Percentiles rank a stretch among this genome's conserved stretches.
phyloP scores from a whole-genome alignment of 1,140 invertebrate genomes.

The Contarinia nasturtii region DNA sequence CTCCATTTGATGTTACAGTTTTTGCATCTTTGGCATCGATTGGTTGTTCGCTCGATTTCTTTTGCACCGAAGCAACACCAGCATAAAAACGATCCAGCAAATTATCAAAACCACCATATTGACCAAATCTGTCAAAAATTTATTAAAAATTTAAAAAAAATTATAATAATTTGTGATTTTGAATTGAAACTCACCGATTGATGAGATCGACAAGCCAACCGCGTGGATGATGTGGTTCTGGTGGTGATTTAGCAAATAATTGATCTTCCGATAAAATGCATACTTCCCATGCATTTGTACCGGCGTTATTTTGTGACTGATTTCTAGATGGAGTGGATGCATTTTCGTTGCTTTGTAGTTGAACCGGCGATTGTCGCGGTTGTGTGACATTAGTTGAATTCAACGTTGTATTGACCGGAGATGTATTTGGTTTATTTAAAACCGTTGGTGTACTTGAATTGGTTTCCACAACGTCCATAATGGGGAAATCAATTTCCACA shows the following conservation, averaged over 20 bases:
- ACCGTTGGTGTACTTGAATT: too few relatives aligned
- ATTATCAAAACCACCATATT: constrained; percentile 72
- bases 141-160: background rate
- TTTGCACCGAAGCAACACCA: constrained; percentile 10
- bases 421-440: too few relatives aligned
- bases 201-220: constrained; percentile 94
- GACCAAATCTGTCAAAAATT: constrained; percentile 57
- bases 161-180: too few relatives aligned
- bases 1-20: constrained; percentile 1
- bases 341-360: too few relatives aligned
- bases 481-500: too few relatives aligned
- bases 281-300: constrained; percentile 22
- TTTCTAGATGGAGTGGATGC: too few relatives aligned
- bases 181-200: constrained; percentile 40
- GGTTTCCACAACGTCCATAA: too few relatives aligned
- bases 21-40: background rate
- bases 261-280: constrained; percentile 18
- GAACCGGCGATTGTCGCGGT: too few relatives aligned
- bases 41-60: constrained; percentile 23
- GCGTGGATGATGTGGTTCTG: constrained; percentile 53
- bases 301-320: constrained; percentile 7
- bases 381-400: too few relatives aligned
- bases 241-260: constrained; percentile 60
- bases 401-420: too few relatives aligned
- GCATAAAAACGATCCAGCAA: constrained; percentile 68